Evolutionary conservation across 2,888 invertebrate species (phyloP), one percentile per base, ranked within the genome.

Genomic region (Phorcus lineatus): DNA sequence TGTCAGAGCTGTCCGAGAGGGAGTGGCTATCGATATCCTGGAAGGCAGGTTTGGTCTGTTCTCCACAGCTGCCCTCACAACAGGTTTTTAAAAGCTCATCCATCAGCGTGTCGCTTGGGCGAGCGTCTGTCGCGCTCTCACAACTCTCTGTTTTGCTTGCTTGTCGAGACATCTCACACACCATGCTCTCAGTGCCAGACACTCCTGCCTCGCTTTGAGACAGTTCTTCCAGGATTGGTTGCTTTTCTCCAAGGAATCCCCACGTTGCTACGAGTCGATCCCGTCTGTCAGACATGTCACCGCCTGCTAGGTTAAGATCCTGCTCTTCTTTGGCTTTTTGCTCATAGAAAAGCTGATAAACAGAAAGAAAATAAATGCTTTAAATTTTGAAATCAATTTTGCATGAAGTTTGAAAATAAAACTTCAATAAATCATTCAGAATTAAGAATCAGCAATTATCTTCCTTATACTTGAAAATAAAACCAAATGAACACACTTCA

Each of bases 111-210:
- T 86, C 85, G 28, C 80, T 82, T 2, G 86, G 83, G 7, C 80
- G 75, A 0, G 78, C 55, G 31, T 89, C 90, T 4, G 85, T 81
- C 0, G 82, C 82, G 40, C 88, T 89, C 19, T 89, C 90, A 4
- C 83, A 87, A 81, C 90, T 90, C 82, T 90, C 91, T 0, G 90
- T 90, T 74, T 90, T 89, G 76, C 91, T 91, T 17, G 87, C 90
- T 80, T 91, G 91, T 0, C 91, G 86, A 4, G 90, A 90, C 88
- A 90, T 88, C 81, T 89, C 90, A 80, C 87, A 88, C 52, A 88
- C 84, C 16, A 86, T 86, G 74, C 90, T 90, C 78, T 90, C 91
- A 0, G 87, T 87, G 0, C 87, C 86, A 0, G 90, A 85, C 40
- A 85, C 57, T 6, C 82, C 84, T 16, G 84, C 82, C 66, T 84